These are phyloP conservation scores for Stenurella melanura DNA, from an alignment of 2,888 invertebrate species.

Conservation along the genomic window DNA sequence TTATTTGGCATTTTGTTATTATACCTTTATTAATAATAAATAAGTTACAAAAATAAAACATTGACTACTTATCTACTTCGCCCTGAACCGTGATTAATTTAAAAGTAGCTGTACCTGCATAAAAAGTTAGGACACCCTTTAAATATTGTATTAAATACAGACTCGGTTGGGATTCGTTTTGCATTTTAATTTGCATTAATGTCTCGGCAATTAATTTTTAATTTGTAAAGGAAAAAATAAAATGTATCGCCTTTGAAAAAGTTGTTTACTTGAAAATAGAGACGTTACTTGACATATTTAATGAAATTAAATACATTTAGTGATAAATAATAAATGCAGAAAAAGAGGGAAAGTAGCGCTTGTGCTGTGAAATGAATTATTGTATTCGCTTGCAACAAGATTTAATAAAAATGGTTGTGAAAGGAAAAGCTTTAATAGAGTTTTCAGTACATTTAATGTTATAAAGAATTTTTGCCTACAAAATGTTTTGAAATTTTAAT, in stretches of 20 bases:
- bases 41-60: no score
- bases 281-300: not conserved
- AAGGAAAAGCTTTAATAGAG: conserved; percentile 27
- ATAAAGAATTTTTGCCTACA: conserved; percentile 9
- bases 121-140: not conserved
- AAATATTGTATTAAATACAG: not conserved
- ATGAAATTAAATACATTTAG: conserved; percentile 22
- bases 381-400: conserved; percentile 4
- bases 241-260: conserved; percentile 4
- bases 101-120: not conserved
- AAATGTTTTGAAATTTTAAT: conserved; percentile 10
- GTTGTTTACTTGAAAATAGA: conserved; percentile 4
- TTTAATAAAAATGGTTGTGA: conserved; percentile 19
- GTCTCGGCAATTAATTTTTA: conserved; percentile 24
- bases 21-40: no score
- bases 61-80: no score
- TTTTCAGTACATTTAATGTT: conserved; percentile 28
- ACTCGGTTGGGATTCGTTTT: not conserved
- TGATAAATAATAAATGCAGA: conserved; percentile 1
- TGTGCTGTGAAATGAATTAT: conserved; percentile 13
- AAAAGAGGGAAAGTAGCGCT: conserved; percentile 3
- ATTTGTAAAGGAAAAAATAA: conserved; percentile 24
- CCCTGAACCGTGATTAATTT: no score
- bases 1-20: no score
- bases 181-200: conserved; percentile 21